Conservation (phyloP, 92 coral and sea anemone species). For the Zoanthus gigantus region DNA sequence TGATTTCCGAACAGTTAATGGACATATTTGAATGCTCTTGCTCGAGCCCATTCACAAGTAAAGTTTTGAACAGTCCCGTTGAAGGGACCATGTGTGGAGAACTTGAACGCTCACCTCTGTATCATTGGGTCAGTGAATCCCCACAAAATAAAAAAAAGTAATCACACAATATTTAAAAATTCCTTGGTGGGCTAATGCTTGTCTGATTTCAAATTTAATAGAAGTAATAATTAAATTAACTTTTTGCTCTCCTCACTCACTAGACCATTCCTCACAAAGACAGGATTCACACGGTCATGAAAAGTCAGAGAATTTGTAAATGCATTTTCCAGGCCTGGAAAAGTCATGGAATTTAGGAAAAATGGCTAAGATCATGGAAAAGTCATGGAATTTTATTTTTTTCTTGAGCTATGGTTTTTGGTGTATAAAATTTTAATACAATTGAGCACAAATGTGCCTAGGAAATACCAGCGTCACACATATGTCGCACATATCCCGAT, state of each 20-base stretch:
- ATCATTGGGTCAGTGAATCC: not conserved
- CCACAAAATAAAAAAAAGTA: not conserved
- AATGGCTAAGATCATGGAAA: too few species aligned
- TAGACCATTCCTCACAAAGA: slow-evolving; percentile 19
- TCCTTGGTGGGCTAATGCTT: too few species aligned
- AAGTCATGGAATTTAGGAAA: too few species aligned
- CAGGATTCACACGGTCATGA: too few species aligned
- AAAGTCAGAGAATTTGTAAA: too few species aligned
- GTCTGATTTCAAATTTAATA: not conserved
- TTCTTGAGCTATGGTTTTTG: too few species aligned
- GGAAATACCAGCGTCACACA: too few species aligned
- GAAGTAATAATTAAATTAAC: not conserved
- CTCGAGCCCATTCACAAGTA: not conserved
- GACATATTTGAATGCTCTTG: not conserved
- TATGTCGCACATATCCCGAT: too few species aligned
- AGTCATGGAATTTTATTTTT: too few species aligned
- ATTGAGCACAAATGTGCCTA: too few species aligned
- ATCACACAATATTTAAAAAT: not conserved
- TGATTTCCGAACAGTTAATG: not conserved
- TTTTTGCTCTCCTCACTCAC: not conserved
- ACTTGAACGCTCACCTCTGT: not conserved
- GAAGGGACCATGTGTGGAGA: slow-evolving; percentile 43
- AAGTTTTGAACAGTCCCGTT: slow-evolving; percentile 9
- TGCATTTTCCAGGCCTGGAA: too few species aligned
- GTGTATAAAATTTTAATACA: too few species aligned